Evolutionary conservation across 2,797 vertebrate genomes (phyloP).

Genomic region (Selene dorsalis): DNA sequence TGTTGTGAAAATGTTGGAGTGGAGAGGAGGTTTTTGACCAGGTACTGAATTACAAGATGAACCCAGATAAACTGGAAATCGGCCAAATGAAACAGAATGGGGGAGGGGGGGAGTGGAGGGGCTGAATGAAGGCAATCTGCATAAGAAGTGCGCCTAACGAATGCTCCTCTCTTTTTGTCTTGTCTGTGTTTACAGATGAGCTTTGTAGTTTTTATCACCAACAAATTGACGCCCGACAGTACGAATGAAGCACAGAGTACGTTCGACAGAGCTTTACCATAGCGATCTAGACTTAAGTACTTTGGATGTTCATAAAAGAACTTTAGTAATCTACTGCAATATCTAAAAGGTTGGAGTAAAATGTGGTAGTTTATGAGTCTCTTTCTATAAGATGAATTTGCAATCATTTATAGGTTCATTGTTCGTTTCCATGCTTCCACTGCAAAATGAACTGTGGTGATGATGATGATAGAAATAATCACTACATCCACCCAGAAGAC

Average conservation of each 20-base stretch:
- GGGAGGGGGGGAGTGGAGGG: background rate
- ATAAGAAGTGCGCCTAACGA: conserved; percentile 21
- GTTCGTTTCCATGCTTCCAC: background rate
- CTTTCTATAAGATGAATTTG: background rate
- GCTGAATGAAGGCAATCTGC: conserved; percentile 40
- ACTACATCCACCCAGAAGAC: background rate
- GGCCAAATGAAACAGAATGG: conserved; percentile 27
- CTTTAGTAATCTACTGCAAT: too few species aligned
- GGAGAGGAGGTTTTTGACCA: conserved; percentile 46
- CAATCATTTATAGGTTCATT: background rate
- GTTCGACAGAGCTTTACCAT: background rate
- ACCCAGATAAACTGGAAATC: conserved; percentile 50
- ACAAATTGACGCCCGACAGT: background rate
- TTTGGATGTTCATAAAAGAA: background rate
- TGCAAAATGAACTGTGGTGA: background rate
- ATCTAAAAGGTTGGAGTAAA: background rate
- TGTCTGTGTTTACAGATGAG: conserved; percentile 14
- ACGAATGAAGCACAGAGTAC: conserved; percentile 17
- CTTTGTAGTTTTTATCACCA: conserved; percentile 32
- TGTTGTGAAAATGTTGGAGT: conserved; percentile 62
- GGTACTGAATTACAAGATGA: conserved; percentile 27
- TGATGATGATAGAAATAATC: conserved; percentile 45
- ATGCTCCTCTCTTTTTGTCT: background rate
- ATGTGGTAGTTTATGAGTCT: background rate
- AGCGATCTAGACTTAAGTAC: background rate